A percentile compares a stretch with the other conserved stretches of the same genome.
These are phyloP conservation scores for Frieseomelitta varia DNA, from an alignment of 1,140 invertebrate genomes.

Conservation along the genomic window DNA sequence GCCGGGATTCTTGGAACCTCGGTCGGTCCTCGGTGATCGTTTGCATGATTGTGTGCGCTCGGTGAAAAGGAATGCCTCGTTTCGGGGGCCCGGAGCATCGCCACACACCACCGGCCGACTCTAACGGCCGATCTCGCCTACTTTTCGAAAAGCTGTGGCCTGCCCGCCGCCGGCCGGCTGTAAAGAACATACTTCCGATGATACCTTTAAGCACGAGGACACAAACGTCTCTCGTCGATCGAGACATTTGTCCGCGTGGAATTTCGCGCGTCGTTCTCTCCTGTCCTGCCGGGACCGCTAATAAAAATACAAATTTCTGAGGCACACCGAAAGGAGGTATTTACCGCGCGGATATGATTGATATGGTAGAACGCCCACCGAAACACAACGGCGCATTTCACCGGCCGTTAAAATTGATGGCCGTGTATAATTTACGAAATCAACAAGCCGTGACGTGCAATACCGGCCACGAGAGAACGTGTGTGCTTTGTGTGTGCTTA, in stretches of 20 bases:
- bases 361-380: slow-evolving; percentile 77
- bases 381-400: slow-evolving; percentile 76
- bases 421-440: slow-evolving; percentile 80
- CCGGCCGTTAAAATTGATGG: slow-evolving; percentile 76
- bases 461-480: slow-evolving; percentile 53
- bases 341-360: slow-evolving; percentile 75
- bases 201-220: neutral
- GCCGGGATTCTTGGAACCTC: slow-evolving; percentile 42
- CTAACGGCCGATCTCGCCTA: slow-evolving; percentile 28
- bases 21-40: slow-evolving; percentile 49
- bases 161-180: neutral
- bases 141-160: neutral
- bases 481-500: slow-evolving; percentile 66
- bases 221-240: neutral
- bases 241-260: neutral
- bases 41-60: slow-evolving; percentile 54
- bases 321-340: slow-evolving; percentile 73
- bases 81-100: slow-evolving; percentile 3
- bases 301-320: slow-evolving; percentile 74
- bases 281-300: slow-evolving; percentile 38
- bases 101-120: slow-evolving; percentile 1
- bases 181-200: neutral
- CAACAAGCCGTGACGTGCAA: slow-evolving; percentile 79
- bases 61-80: slow-evolving; percentile 57
- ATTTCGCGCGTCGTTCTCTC: neutral